A percentile compares a stretch with the other conserved stretches of the same genome.
Evolutionary conservation across 2,113 vertebrate genomes (phyloP).

Genomic region (Rattus rattus): DNA sequence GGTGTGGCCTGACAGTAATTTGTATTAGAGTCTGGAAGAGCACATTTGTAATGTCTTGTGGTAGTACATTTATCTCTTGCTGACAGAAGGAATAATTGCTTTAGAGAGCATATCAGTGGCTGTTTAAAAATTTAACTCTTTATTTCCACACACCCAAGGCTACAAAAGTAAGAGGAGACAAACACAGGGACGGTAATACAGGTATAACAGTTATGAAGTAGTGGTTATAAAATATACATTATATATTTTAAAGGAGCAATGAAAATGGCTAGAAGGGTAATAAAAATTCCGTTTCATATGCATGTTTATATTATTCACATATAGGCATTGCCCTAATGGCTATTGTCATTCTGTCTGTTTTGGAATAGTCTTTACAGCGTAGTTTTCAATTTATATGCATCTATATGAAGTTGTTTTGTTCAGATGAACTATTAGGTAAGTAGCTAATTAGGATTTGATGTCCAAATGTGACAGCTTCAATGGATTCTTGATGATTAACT

Average conservation of each 20-base stretch:
- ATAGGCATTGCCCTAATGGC: neutral
- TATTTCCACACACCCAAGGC: constrained; percentile 63
- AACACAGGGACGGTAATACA: constrained; percentile 48
- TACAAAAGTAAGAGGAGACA: constrained; percentile 57
- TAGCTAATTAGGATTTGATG: constrained; percentile 32
- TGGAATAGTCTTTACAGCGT: neutral
- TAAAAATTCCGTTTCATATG: neutral
- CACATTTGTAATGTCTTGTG: constrained; percentile 82
- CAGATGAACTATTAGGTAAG: constrained; percentile 22
- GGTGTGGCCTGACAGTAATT: constrained; percentile 81
- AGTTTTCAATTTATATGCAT: constrained; percentile 22
- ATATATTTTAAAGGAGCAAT: constrained; percentile 13
- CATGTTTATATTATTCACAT: neutral
- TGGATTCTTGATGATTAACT: neutral
- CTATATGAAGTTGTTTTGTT: neutral
- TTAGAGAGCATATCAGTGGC: constrained; percentile 79
- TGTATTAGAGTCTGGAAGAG: constrained; percentile 80
- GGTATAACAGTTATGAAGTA: neutral
- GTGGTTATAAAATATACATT: neutral
- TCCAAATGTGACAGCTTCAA: neutral
- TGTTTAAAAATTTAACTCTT: constrained; percentile 83
- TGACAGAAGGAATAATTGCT: constrained; percentile 84
- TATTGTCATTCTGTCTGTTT: constrained; percentile 7
- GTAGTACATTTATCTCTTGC: constrained; percentile 83
- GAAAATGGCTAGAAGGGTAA: neutral